Evolutionary conservation across 2,888 invertebrate genomes (phyloP).

Genomic region (Ophion obscuratus): DNA sequence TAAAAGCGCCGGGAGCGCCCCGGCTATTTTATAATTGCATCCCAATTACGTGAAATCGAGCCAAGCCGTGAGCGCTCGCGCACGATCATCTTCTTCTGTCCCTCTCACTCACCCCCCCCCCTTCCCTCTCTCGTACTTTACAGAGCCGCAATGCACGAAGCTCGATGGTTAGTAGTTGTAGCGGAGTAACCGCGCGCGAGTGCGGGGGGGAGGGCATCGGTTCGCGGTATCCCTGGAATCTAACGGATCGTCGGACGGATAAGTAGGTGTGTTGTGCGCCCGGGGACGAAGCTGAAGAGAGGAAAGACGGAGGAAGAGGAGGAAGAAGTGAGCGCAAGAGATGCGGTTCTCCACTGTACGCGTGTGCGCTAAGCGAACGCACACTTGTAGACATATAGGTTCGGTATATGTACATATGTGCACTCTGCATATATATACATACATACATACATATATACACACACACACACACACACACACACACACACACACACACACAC

Average conservation of each 20-base stretch:
- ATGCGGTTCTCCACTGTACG: constrained; percentile 57
- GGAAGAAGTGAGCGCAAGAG: constrained; percentile 59
- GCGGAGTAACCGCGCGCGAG: constrained; percentile 31
- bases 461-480: not conserved
- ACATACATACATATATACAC: not conserved
- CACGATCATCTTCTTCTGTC: constrained; percentile 62
- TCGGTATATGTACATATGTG: not conserved
- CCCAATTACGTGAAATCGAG: constrained; percentile 77
- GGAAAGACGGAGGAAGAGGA: constrained; percentile 36
- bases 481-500: not conserved
- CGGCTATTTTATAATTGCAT: constrained; percentile 77
- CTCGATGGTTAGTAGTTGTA: constrained; percentile 49
- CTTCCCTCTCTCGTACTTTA: constrained; percentile 26
- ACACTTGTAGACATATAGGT: constrained; percentile 20
- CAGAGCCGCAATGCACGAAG: constrained; percentile 35
- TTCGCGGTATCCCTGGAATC: constrained; percentile 77
- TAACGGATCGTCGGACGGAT: constrained; percentile 77
- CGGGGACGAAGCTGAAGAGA: constrained; percentile 51
- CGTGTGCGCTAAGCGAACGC: constrained; percentile 63
- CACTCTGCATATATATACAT: not conserved
- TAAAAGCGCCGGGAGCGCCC: constrained; percentile 72
- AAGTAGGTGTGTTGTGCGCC: constrained; percentile 73
- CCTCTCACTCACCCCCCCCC: constrained; percentile 14
- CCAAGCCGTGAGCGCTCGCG: constrained; percentile 72
- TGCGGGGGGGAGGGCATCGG: constrained; percentile 45